Conservation (phyloP, 2,113 vertebrate genomes). For the Todiramphus chloris region DNA sequence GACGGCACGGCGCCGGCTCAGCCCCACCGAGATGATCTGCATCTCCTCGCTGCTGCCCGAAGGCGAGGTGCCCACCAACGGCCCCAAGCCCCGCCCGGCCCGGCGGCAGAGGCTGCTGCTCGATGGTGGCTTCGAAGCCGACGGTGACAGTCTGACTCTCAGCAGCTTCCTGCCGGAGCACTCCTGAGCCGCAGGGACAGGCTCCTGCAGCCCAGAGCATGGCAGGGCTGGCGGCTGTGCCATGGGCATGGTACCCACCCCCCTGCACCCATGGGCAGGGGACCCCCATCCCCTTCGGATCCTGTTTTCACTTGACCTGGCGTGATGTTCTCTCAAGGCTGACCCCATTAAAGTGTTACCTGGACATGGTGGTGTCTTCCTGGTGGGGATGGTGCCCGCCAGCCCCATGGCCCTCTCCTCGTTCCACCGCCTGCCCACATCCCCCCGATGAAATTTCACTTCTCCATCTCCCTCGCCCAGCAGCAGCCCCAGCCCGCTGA, state of each 20-base stretch:
- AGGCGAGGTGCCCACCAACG: background rate
- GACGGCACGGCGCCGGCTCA: constrained; percentile 25
- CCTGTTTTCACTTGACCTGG: rapidly evolving
- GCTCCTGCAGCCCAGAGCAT: background rate
- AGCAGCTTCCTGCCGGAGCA: constrained; percentile 89
- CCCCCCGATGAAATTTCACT: background rate
- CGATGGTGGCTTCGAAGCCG: constrained; percentile 41
- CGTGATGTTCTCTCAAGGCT: rapidly evolving
- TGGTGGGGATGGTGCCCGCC: background rate
- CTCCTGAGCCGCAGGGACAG: rapidly evolving
- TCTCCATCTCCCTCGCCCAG: background rate
- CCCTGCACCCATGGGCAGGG: background rate
- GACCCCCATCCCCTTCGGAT: background rate
- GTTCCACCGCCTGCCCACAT: background rate
- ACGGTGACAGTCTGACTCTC: constrained; percentile 84
- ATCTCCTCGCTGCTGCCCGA: constrained; percentile 86
- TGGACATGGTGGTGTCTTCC: background rate
- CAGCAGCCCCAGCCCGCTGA: background rate
- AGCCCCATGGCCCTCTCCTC: background rate
- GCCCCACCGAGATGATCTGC: constrained; percentile 86
- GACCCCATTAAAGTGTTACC: background rate
- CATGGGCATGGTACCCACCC: rapidly evolving
- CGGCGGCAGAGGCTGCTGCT: constrained; percentile 40
- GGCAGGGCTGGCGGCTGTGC: rapidly evolving
- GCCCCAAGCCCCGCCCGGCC: background rate